These are phyloP conservation scores for Sylvia borin DNA, from an alignment of 2,797 vertebrate species.

Conservation along the genomic window DNA sequence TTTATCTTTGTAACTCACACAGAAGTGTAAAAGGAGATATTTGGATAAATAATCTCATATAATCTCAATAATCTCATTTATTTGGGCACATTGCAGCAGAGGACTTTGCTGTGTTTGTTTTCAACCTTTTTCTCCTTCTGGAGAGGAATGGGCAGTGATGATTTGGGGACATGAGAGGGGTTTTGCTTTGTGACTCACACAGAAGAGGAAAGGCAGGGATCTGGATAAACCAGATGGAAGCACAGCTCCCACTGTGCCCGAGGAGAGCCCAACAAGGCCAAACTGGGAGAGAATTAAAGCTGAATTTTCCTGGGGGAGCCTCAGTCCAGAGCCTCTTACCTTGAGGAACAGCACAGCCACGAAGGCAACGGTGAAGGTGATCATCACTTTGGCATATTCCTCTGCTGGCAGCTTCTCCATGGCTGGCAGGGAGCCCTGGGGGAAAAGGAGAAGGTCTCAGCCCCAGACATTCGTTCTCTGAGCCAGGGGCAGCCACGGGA, in stretches of 20 bases:
- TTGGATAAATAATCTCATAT: neutral
- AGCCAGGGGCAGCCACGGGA: neutral
- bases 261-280: neutral
- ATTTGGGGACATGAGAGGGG: neutral
- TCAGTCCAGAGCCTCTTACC: constrained; percentile 61
- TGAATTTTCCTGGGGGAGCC: neutral
- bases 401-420: constrained; percentile 54
- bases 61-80: neutral
- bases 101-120: neutral
- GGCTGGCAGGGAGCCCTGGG: constrained; percentile 70
- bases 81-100: neutral
- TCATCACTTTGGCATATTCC: constrained; percentile 72
- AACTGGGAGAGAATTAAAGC: neutral
- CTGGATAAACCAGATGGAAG: fast-evolving
- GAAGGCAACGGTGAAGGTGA: constrained; percentile 76
- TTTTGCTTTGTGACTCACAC: neutral
- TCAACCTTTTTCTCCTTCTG: neutral
- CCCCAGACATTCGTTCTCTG: neutral
- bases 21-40: neutral
- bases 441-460: neutral
- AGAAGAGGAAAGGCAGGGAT: neutral
- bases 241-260: neutral
- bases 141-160: neutral
- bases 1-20: neutral
- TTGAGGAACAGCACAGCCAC: constrained; percentile 77